These are phyloP conservation scores for human DNA, from an alignment of 2,113 vertebrate genomes.

Conservation along the genomic window DNA sequence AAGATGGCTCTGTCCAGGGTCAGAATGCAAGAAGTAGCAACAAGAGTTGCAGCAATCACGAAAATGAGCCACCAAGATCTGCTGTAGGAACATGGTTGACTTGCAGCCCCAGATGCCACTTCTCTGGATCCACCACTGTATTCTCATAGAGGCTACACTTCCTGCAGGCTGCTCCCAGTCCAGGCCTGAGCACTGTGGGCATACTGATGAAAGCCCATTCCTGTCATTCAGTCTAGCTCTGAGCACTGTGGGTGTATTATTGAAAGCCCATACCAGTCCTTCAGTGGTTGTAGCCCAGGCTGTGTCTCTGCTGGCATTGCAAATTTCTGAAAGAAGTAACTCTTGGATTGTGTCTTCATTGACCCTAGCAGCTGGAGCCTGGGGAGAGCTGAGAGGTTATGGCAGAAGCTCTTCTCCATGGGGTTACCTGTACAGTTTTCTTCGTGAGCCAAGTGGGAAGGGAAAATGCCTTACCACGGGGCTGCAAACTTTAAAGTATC, in stretches of 20 bases:
- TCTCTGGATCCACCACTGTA: fast-evolving
- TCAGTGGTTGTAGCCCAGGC: fast-evolving
- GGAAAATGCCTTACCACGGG: background rate
- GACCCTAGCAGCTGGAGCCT: background rate
- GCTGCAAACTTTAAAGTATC: background rate
- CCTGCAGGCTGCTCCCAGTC: background rate
- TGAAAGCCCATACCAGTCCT: no score
- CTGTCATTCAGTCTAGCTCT: background rate
- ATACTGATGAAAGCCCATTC: background rate
- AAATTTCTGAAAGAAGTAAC: background rate
- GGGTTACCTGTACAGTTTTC: background rate
- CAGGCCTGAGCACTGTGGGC: background rate
- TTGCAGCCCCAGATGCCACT: background rate
- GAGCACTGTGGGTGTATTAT: no score
- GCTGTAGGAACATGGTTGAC: background rate
- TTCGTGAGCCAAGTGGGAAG: background rate
- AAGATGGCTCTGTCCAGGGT: background rate
- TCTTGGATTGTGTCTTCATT: background rate
- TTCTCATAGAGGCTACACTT: fast-evolving
- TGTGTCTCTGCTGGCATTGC: background rate
- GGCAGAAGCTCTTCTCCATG: background rate
- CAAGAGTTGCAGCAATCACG: fast-evolving
- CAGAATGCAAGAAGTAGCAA: background rate
- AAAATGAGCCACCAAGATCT: no score
- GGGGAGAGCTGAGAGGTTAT: background rate